Base-by-base conservation (phyloP, 1,140 invertebrate genomes). In the Tetragnatha versicolor region DNA sequence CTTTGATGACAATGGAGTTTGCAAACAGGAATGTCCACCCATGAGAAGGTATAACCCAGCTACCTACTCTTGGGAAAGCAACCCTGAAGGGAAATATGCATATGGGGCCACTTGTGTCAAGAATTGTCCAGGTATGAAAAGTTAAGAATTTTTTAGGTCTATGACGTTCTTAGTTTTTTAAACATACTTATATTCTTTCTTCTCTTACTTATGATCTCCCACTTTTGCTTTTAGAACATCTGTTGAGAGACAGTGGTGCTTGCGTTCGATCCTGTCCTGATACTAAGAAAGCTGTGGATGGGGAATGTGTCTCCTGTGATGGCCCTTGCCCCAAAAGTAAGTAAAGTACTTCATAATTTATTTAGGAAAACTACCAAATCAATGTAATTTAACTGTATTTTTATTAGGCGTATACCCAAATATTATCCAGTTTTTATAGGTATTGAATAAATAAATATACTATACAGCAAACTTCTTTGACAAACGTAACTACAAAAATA, bases 51-150 rank as follows among this genome's bases (percentile, higher is more conserved):
- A 98, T 85, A 96, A 98, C 87, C 92, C 93, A 1, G 92, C 90
- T 14, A 93, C 92, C 6, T 97, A 96, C 85, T 93, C 93, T 0
- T 95, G 93, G 91, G 94, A 97, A 84, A 87, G 90, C 2, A 98
- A 98, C 87, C 95, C 95, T 0, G 89, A 93, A 82, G 96, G 94
- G 17, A 98, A 97, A 87, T 98, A 96, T 84, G 94, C 96, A 9
- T 98, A 97, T 83, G 96, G 96, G 14, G 94, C 95, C 9, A 95
- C 96, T 0, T 99, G 97, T 87, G 95, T 98, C 2, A 92, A 94
- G 84, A 92, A 96, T 81, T 99, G 97, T 85, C 97, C 88, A 69
- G 94, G 79, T 80, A 70, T 31, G 33, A 60, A 9, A 72, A 6
- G n/a, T 17, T 1, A 49, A 37, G 29, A n/a, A 27, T 49, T 33